phyloP scores from a whole-genome alignment of 2,888 invertebrate genomes.

The Clanis bilineata region DNA sequence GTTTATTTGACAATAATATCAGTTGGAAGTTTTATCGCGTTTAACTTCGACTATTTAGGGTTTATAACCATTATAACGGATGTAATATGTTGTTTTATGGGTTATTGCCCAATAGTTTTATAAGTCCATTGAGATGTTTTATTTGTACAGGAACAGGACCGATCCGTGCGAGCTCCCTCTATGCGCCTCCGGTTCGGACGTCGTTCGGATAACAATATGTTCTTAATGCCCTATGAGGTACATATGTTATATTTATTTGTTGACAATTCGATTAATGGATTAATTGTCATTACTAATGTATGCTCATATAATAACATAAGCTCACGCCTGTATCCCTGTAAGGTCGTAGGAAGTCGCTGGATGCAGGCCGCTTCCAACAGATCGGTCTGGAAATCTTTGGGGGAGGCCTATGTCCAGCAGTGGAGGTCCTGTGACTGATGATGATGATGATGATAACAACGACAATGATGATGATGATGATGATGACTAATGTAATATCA shows the following conservation, averaged over 20 bases:
- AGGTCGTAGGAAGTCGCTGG: too few species aligned
- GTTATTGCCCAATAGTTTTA: conserved; percentile 19
- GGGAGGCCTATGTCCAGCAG: too few species aligned
- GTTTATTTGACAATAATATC: conserved; percentile 15
- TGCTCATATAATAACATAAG: too few species aligned
- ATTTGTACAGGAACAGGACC: conserved; percentile 74
- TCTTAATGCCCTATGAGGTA: conserved; percentile 74
- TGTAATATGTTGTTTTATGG: conserved; percentile 20
- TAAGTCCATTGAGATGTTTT: conserved; percentile 18
- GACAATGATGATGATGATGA: too few species aligned
- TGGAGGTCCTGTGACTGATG: too few species aligned
- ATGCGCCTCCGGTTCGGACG: conserved; percentile 89
- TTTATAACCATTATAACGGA: conserved; percentile 15
- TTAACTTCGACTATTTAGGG: conserved; percentile 19
- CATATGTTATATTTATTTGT: conserved; percentile 18
- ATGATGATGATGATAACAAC: too few species aligned
- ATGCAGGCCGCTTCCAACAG: too few species aligned
- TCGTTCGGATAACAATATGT: conserved; percentile 86
- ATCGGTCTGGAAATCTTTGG: too few species aligned
- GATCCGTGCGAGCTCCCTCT: conserved; percentile 88
- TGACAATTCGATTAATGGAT: too few species aligned
- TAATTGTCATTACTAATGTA: too few species aligned
- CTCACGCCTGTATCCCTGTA: too few species aligned
- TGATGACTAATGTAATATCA: too few species aligned
- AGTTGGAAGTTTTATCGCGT: conserved; percentile 14